Base-by-base conservation (phyloP, 2,113 vertebrate genomes). In the Bubo blakistoni region DNA sequence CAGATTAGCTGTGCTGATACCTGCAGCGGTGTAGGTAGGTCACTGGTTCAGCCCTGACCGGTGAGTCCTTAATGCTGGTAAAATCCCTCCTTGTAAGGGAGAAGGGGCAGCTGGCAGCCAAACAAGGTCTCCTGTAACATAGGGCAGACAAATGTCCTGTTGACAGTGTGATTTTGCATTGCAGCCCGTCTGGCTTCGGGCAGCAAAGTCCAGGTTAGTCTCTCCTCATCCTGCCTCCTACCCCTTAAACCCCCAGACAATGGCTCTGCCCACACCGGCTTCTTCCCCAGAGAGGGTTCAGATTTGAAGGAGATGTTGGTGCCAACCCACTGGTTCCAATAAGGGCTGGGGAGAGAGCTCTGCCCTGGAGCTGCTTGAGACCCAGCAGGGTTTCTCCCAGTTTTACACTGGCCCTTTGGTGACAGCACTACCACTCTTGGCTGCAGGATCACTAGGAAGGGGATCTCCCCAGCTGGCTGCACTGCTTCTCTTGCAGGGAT, bases 71-170 rank as follows among this genome's bases (percentile, higher is more conserved):
- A 94, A 94, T 77, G 66, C 91, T 49, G 13, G 42, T 76, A 51
- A 95, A 94, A 95, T 95, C 87, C 79, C 58, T 17, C 79, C 73
- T 29, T 66, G 27, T 73, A n/a, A 88, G 26, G 76, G 54, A 81
- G 46, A 92, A 54, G 85, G 51, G 78, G 62, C 86, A 65, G 73
- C 73, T 71, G 63, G 65, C 88, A 91, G 86, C 86, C 73, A 83
- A 90, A 87, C 91, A 85, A 88, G 63, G 87, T 92, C 87, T 91
- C 92, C 71, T 91, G 79, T 95, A 90, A 94, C 92, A 93, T 62
- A 86, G 92, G 94, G 69, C 84, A 82, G 91, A 49, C 72, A 46
- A 85, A 80, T 38, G 77, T 57, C 11, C 5, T 52, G 73, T 67
- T 0, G 1, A 66, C 72, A 54, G 66, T 1, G 0, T 2, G 6